Percentiles rank a stretch among this genome's conserved stretches.
phyloP scores from a whole-genome alignment of 2,888 invertebrate genomes.

The Teinopalpus imperialis region DNA sequence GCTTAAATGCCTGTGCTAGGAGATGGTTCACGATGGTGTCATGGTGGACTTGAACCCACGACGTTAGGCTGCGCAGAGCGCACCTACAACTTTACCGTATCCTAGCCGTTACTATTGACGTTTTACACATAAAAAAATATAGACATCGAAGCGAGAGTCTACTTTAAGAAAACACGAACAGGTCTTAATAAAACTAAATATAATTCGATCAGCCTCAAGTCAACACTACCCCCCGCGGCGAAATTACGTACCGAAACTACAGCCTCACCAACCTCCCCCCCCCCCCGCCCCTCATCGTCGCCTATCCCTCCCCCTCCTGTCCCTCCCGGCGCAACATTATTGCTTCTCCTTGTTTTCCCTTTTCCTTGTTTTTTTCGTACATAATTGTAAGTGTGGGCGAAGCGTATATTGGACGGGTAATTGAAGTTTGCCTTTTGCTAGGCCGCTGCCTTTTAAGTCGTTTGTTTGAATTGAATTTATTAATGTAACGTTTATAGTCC shows the following conservation, averaged over 20 bases:
- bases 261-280: conserved; percentile 24
- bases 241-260: conserved; percentile 35
- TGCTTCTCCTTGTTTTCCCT: conserved; percentile 30
- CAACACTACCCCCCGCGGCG: background rate
- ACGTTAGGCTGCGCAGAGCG: no score
- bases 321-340: conserved; percentile 25
- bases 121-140: no score
- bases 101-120: no score
- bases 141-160: no score
- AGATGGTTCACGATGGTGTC: no score
- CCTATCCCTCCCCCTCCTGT: conserved; percentile 20
- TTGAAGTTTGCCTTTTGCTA: conserved; percentile 27
- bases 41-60: no score
- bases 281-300: conserved; percentile 11
- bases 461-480: conserved; percentile 1
- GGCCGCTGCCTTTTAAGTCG: conserved; percentile 16
- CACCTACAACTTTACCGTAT: no score
- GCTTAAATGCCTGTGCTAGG: no score
- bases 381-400: conserved; percentile 32
- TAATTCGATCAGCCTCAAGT: background rate
- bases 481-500: background rate
- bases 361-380: conserved; percentile 28
- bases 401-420: conserved; percentile 28
- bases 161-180: no score
- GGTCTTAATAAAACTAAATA: background rate